Evolutionary conservation across 2,888 invertebrate genomes (phyloP).

Genomic region (Drosophila colorata): DNA sequence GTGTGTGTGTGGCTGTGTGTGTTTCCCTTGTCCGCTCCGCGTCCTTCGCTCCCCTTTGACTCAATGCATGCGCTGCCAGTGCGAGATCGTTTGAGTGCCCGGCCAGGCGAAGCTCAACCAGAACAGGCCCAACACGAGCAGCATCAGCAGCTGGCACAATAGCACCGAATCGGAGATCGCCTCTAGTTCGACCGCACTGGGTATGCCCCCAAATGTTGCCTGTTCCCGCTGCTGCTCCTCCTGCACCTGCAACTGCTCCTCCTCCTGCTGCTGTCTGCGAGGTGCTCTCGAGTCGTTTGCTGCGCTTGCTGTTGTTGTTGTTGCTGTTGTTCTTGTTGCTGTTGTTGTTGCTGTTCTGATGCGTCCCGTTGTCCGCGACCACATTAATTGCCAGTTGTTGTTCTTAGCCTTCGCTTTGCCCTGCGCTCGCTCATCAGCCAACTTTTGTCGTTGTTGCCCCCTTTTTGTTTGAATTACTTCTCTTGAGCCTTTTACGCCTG

Average conservation of each 20-base stretch:
- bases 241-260: background rate
- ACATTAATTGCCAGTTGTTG: conserved; percentile 42
- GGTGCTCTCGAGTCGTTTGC: background rate
- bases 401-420: conserved; percentile 4
- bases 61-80: conserved; percentile 53
- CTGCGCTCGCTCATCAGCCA: conserved; percentile 12
- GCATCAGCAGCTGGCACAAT: conserved; percentile 48
- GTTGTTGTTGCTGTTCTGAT: conserved; percentile 27
- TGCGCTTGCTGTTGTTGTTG: background rate
- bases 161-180: conserved; percentile 45
- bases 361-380: conserved; percentile 31
- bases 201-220: background rate
- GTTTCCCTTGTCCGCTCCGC: background rate
- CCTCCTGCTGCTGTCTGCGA: conserved; percentile 1
- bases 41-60: background rate
- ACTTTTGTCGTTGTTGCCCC: background rate
- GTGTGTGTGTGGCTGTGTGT: conserved; percentile 7
- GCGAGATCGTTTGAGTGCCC: conserved; percentile 30
- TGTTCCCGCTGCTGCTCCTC: conserved; percentile 3
- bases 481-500: conserved; percentile 41
- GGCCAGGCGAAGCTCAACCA: conserved; percentile 50
- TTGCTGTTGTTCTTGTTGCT: conserved; percentile 19
- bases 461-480: background rate
- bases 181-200: conserved; percentile 37
- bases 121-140: conserved; percentile 30